A percentile compares a stretch with the other conserved stretches of the same genome.
Evolutionary conservation across 2,797 vertebrate genomes (phyloP).

Genomic region (Vespertilio murinus): DNA sequence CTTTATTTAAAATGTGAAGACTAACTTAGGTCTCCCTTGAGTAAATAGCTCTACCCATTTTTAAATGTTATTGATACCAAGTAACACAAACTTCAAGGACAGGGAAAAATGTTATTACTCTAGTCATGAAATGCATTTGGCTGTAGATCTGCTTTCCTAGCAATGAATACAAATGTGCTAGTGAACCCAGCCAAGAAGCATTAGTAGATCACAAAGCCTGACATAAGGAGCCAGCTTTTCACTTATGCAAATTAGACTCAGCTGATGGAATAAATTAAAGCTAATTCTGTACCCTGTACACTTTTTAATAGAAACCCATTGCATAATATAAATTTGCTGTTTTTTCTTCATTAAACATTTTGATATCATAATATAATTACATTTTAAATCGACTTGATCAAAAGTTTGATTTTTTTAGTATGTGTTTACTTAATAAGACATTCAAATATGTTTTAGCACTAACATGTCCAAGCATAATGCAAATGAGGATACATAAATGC

Average conservation of each 20-base stretch:
- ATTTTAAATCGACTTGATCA: constrained; percentile 23
- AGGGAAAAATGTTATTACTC: constrained; percentile 45
- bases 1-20: constrained; percentile 48
- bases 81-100: constrained; percentile 39
- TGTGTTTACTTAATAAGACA: not conserved
- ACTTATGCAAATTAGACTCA: constrained; percentile 70
- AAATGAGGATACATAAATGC: not conserved
- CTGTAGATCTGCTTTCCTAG: constrained; percentile 48
- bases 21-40: constrained; percentile 47
- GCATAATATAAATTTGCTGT: constrained; percentile 1
- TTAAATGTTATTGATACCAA: constrained; percentile 38
- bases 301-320: not conserved
- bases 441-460: not conserved
- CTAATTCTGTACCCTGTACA: constrained; percentile 6
- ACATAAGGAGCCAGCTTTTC: constrained; percentile 41
- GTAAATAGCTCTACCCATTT: constrained; percentile 33
- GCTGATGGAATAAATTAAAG: constrained; percentile 59
- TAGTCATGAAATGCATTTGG: constrained; percentile 62
- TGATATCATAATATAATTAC: not conserved
- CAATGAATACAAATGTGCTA: constrained; percentile 30
- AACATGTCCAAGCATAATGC: not conserved
- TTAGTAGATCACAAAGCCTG: constrained; percentile 56
- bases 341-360: not conserved
- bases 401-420: constrained; percentile 9
- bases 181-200: constrained; percentile 22